Evolutionary conservation across 2,797 vertebrate genomes (phyloP).

Genomic region (Takifugu ocellatus): DNA sequence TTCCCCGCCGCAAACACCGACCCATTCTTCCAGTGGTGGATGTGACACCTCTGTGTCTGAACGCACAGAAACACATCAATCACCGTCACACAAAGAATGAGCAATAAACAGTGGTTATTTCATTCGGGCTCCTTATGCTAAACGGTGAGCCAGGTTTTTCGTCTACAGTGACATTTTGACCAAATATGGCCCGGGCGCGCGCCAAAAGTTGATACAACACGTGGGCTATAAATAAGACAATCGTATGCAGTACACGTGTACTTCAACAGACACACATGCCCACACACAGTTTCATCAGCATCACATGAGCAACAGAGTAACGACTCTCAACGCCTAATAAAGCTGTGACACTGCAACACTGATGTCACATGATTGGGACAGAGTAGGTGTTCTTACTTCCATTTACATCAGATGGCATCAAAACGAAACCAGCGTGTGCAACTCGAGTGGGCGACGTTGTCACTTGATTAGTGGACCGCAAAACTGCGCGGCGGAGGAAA

Average conservation of each 20-base stretch:
- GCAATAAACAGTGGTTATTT: neutral
- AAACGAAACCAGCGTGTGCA: slow-evolving; percentile 54
- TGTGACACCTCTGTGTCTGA: slow-evolving; percentile 13
- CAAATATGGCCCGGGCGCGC: neutral
- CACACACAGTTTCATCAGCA: slow-evolving; percentile 15
- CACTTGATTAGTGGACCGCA: slow-evolving; percentile 49
- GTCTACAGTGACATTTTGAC: too few relatives aligned
- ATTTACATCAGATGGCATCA: slow-evolving; percentile 66
- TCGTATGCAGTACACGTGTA: slow-evolving; percentile 1
- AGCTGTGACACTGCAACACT: slow-evolving; percentile 58
- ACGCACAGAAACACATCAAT: neutral
- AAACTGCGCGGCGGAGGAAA: slow-evolving; percentile 2
- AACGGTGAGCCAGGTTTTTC: neutral
- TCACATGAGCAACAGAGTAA: slow-evolving; percentile 7
- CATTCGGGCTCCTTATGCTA: neutral
- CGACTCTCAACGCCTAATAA: slow-evolving; percentile 17
- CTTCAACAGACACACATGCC: neutral
- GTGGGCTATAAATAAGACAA: neutral
- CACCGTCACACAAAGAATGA: neutral
- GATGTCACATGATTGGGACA: slow-evolving; percentile 62
- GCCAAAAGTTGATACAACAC: neutral
- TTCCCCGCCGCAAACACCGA: slow-evolving; percentile 56
- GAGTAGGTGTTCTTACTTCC: slow-evolving; percentile 70
- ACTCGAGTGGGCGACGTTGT: slow-evolving; percentile 53
- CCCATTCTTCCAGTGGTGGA: slow-evolving; percentile 47